phyloP scores from a whole-genome alignment of 1,140 invertebrate species.

The Temnothorax nylanderi region DNA sequence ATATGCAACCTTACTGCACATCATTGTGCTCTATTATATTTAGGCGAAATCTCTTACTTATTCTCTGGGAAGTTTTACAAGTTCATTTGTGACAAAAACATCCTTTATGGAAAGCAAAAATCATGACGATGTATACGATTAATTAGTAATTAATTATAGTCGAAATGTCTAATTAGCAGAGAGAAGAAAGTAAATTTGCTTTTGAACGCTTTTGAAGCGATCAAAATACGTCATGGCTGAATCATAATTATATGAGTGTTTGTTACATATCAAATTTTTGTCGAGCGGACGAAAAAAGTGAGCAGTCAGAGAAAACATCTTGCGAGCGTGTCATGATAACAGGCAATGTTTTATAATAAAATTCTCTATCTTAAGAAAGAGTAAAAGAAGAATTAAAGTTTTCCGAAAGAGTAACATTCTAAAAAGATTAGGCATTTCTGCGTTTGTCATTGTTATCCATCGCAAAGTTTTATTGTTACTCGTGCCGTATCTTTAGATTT shows the following conservation, averaged over 20 bases:
- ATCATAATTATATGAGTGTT: background rate
- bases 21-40: background rate
- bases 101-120: background rate
- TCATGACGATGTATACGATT: background rate
- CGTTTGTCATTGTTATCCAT: background rate
- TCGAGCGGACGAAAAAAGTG: background rate
- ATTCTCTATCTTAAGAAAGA: background rate
- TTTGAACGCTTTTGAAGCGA: background rate
- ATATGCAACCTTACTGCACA: background rate
- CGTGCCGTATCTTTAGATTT: background rate
- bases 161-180: background rate
- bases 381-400: constrained; percentile 4
- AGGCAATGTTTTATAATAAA: background rate
- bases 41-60: background rate
- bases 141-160: constrained; percentile 16
- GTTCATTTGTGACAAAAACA: background rate
- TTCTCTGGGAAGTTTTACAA: background rate
- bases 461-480: constrained; percentile 11
- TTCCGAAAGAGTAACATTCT: background rate
- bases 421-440: background rate
- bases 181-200: background rate
- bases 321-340: background rate
- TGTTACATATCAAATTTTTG: background rate
- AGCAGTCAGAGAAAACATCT: background rate
- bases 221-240: background rate